Base-by-base conservation (phyloP, 2,113 vertebrate species). In the Cottus gobio region DNA sequence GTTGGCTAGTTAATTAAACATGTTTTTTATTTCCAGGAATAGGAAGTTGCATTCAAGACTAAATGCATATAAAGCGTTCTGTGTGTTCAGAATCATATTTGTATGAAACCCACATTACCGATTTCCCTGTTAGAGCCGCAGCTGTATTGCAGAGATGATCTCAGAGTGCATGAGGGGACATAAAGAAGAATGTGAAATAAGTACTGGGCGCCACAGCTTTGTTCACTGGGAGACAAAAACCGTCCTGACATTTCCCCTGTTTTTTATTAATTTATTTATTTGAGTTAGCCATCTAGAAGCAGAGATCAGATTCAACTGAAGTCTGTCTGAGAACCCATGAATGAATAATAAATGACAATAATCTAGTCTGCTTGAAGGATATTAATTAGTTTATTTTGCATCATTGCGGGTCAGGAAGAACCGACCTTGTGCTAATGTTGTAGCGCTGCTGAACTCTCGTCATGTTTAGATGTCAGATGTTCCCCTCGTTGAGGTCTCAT, bases 331-430 rank as follows among this genome's bases (percentile, higher is more conserved):
- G 20, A 31, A 31, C 20, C 12, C 7, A 8, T 16, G 15, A 39
- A 61, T 82, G 62, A 87, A 79, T 82, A 69, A 82, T 76, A 28
- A 36, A 77, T 70, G 2, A 2, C 10, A 44, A 11, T 7, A 20
- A 22, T 57, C 7, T 31, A 2, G 52, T 64, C 79, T 30, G 54
- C 54, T 44, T 62, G 37, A 56, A 71, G 31, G n/a, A 52, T 42
- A 7, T n/a, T 24, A 54, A 18, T 58, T n/a, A 9, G 61, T 63
- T 79, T 63, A 30, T 73, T 60, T 39, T 56, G 57, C 6, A 12
- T 72, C 44, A 36, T 22, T 44, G 4, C 0, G 3, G 68, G 69
- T 75, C 44, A 68, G 9, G 6, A 36, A 30, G 22, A 30, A 8
- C 46, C 42, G n/a, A 24, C 52, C 28, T 60, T 57, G 37, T 36